phyloP scores from a whole-genome alignment of 2,113 vertebrate species.

The Apeltes quadracus region DNA sequence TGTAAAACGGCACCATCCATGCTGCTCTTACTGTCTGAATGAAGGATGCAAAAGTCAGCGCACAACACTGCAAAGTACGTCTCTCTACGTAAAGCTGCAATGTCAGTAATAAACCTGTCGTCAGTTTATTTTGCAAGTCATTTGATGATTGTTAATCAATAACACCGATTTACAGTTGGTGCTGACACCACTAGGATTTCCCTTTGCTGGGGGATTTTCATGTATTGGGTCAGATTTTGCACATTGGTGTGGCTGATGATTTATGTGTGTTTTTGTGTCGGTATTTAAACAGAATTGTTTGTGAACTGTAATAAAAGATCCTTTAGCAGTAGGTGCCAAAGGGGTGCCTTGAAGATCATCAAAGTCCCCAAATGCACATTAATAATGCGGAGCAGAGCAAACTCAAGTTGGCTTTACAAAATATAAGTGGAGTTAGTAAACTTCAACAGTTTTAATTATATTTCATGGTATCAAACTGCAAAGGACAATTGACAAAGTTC shows the following conservation, averaged over 20 bases:
- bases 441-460: not conserved
- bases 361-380: slow-evolving; percentile 19
- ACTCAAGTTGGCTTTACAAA: not conserved
- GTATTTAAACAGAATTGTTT: not conserved
- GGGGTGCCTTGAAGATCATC: slow-evolving; percentile 21
- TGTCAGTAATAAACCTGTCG: not conserved
- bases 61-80: not conserved
- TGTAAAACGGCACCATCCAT: not conserved
- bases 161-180: not conserved
- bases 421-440: not conserved
- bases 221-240: not conserved
- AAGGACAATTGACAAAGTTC: slow-evolving; percentile 30
- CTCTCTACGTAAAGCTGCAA: not conserved
- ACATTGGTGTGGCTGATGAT: not conserved
- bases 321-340: slow-evolving; percentile 12
- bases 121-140: not conserved
- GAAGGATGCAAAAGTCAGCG: not conserved
- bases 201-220: not conserved
- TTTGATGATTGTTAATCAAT: not conserved
- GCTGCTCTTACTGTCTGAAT: not conserved
- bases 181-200: not conserved
- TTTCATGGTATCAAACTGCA: not conserved
- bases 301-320: not conserved
- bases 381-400: not conserved
- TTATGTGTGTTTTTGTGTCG: not conserved